These are phyloP conservation scores for Syrista parreyssii DNA, from an alignment of 2,888 invertebrate species.

Conservation along the genomic window DNA sequence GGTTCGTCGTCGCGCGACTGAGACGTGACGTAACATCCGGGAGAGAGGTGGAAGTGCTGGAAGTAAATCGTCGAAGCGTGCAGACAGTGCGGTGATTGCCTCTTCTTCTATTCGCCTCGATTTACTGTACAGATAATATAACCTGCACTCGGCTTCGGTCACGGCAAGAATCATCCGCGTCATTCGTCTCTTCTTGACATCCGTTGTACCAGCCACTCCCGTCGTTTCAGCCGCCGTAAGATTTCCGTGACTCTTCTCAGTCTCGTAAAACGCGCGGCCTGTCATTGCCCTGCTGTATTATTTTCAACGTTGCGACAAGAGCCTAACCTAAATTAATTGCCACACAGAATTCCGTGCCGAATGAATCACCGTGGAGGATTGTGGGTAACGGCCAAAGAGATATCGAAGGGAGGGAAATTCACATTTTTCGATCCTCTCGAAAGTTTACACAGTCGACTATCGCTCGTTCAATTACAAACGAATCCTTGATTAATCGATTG, in stretches of 20 bases:
- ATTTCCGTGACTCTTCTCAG: background rate
- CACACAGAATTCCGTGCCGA: background rate
- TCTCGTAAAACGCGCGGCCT: background rate
- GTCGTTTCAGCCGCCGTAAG: background rate
- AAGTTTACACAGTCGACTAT: background rate
- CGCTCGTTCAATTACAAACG: background rate
- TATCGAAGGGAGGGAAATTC: background rate
- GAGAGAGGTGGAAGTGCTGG: constrained; percentile 39
- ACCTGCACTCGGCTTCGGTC: background rate
- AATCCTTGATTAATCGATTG: background rate
- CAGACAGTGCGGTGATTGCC: constrained; percentile 42
- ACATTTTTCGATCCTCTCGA: background rate
- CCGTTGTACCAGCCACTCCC: background rate
- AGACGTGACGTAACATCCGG: constrained; percentile 60
- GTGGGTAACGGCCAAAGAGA: background rate
- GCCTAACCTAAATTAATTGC: background rate
- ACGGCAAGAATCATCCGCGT: background rate
- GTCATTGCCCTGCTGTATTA: background rate
- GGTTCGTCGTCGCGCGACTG: constrained; percentile 3
- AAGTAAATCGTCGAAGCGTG: constrained; percentile 49
- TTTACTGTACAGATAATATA: background rate
- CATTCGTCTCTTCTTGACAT: background rate
- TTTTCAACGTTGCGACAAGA: background rate
- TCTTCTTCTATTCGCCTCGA: constrained; percentile 22
- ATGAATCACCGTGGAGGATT: background rate